Percentiles rank a stretch among this genome's conserved stretches.
Evolutionary conservation across 2,113 vertebrate species (phyloP).

Genomic region (Lepus europaeus): DNA sequence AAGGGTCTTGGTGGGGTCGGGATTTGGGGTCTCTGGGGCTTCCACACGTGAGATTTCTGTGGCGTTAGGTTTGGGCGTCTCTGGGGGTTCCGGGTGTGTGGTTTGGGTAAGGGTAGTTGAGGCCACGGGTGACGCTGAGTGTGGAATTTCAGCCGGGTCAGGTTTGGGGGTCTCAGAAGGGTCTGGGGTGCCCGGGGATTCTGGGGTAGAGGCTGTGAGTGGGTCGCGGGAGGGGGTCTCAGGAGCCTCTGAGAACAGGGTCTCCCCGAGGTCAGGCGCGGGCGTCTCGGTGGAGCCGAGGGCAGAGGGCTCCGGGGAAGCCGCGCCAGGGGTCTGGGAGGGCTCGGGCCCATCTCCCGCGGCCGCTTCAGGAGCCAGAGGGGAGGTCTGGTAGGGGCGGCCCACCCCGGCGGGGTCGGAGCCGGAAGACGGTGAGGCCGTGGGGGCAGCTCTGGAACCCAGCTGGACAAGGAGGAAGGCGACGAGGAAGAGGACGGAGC

Average conservation of each 20-base stretch:
- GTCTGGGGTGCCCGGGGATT: neutral
- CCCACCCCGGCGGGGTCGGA: neutral
- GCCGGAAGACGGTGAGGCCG: neutral
- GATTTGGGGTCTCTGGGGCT: neutral
- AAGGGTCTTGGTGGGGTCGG: neutral
- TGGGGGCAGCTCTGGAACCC: neutral
- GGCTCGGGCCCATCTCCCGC: neutral
- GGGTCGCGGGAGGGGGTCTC: neutral
- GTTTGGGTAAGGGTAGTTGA: neutral
- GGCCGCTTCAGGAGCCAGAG: conserved; percentile 7
- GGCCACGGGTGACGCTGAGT: neutral
- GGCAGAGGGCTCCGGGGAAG: neutral
- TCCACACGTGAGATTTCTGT: neutral
- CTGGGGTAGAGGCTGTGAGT: conserved; percentile 1
- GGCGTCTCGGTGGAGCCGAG: neutral
- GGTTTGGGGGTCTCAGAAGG: neutral
- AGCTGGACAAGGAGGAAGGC: conserved; percentile 5
- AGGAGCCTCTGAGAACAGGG: neutral
- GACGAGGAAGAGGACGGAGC: conserved; percentile 23
- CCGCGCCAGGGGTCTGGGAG: neutral
- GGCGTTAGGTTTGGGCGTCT: neutral
- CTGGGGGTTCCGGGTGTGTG: neutral
- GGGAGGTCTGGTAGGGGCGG: neutral
- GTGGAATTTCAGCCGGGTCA: neutral
- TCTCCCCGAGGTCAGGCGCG: neutral